phyloP scores from a whole-genome alignment of 2,797 vertebrate species.

The Enteromius radiatus region DNA sequence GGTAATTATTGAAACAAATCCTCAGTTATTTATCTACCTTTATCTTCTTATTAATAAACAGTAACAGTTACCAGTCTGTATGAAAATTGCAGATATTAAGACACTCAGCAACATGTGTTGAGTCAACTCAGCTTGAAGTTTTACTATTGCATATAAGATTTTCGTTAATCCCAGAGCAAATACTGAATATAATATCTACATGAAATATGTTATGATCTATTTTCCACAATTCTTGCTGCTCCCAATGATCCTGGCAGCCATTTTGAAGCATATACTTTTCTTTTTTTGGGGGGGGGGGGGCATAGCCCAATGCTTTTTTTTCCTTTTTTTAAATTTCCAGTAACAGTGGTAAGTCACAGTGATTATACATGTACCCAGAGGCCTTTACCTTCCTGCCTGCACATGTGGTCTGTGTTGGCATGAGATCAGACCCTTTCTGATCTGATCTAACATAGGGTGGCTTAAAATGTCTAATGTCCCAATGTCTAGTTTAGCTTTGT shows the following conservation, averaged over 20 bases:
- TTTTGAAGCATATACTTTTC: slow-evolving; percentile 33
- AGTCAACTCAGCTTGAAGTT: neutral
- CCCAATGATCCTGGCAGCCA: slow-evolving; percentile 15
- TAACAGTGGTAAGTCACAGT: neutral
- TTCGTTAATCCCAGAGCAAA: neutral
- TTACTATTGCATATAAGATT: neutral
- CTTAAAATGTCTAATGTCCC: too few species aligned
- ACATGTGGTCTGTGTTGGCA: neutral
- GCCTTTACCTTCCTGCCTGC: neutral
- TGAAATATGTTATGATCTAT: neutral
- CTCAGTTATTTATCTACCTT: neutral
- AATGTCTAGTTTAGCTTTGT: neutral
- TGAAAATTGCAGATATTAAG: too few species aligned
- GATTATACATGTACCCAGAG: too few species aligned
- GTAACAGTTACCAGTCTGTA: neutral
- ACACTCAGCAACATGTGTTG: neutral
- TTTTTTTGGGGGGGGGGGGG: neutral
- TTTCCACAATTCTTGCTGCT: neutral
- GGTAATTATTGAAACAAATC: neutral
- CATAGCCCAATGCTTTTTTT: neutral
- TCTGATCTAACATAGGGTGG: too few species aligned
- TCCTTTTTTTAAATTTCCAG: neutral
- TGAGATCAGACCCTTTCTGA: neutral
- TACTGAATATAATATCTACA: neutral
- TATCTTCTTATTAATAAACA: neutral